Evolutionary conservation across 92 coral and sea anemone genomes (phyloP), one percentile per base, ranked within the genome.

Genomic region (Epizoanthus illoricatus): DNA sequence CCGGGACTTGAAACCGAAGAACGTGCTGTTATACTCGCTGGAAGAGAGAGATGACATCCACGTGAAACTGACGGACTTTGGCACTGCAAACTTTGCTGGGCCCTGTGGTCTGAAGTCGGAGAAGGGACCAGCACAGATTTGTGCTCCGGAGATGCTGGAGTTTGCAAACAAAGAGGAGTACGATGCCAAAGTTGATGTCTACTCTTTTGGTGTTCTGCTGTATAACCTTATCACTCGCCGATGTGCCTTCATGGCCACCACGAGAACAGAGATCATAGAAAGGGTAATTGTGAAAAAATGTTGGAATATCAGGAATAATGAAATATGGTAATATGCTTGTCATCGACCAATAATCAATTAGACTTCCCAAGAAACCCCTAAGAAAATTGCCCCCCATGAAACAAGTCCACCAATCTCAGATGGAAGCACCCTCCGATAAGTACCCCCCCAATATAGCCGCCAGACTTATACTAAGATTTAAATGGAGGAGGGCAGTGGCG

Each of bases 101-200:
- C 88, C 90, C 21, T 85, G 74, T 18, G 94, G 94, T 5, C 76
- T 89, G 52, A 69, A 76, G 54, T 83, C 85, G 33, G 84, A 79
- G 11, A 89, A 69, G 63, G 92, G 90, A 3, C 89, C 90, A 3
- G 71, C 71, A n/a, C 84, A 76, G 52, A 86, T 86, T 49, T 78
- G 91, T 67, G 94, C 94, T 3, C 94, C 94, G 20, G 94, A 91
- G 80, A 87, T 91, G 81, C 67, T 91, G 55, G 88, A 89, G 75
- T 91, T 91, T 63, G 81, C 88, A 40, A 56, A 75, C 8, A 68
- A 80, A 59, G 89, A 73, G 65, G 88, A 88, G 43, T 91, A 91
- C 54, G 88, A 85, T 63, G 62, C 69, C 5, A 79, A 91, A 68
- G 94, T 91, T 1, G 94, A 91, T 49, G 61, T 91, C 3, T 91